These are phyloP conservation scores for Sminthurides bifidus DNA, from an alignment of 1,140 invertebrate species.

Conservation along the genomic window DNA sequence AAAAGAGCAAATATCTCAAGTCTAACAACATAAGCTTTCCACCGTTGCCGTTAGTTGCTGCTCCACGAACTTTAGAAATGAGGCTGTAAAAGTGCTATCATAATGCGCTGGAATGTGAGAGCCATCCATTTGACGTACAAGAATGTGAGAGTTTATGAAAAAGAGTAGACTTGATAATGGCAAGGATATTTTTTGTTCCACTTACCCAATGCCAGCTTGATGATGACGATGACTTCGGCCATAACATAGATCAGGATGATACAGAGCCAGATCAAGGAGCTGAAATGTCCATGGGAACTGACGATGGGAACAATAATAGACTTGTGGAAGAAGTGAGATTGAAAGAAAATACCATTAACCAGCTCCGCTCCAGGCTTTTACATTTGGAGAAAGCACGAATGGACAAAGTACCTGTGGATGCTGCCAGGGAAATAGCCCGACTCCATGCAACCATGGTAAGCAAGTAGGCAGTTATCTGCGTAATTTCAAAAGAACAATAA, in stretches of 20 bases:
- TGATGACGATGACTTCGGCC: constrained; percentile 23
- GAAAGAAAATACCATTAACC: constrained; percentile 33
- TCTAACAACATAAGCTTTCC: too few relatives aligned
- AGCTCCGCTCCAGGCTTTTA: constrained; percentile 32
- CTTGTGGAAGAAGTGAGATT: constrained; percentile 23
- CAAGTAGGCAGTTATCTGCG: too few relatives aligned
- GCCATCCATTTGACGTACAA: too few relatives aligned
- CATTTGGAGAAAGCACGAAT: constrained; percentile 34
- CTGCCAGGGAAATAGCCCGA: constrained; percentile 33
- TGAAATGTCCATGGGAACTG: constrained; percentile 17
- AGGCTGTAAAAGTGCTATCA: too few relatives aligned
- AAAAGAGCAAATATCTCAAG: too few relatives aligned
- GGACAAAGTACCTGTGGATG: constrained; percentile 34
- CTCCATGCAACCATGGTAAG: constrained; percentile 33
- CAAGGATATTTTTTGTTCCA: background rate
- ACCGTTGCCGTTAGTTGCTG: too few relatives aligned
- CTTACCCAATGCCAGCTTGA: constrained; percentile 9
- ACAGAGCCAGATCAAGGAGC: constrained; percentile 7
- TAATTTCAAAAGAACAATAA: too few relatives aligned
- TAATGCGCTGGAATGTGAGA: too few relatives aligned
- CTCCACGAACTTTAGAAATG: too few relatives aligned
- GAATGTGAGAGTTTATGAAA: too few relatives aligned
- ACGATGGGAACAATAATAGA: constrained; percentile 12
- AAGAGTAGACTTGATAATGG: background rate
- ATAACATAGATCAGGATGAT: constrained; percentile 13